Evolutionary conservation across 1,140 invertebrate species (phyloP).

Genomic region (Drosophila sturtevanti): DNA sequence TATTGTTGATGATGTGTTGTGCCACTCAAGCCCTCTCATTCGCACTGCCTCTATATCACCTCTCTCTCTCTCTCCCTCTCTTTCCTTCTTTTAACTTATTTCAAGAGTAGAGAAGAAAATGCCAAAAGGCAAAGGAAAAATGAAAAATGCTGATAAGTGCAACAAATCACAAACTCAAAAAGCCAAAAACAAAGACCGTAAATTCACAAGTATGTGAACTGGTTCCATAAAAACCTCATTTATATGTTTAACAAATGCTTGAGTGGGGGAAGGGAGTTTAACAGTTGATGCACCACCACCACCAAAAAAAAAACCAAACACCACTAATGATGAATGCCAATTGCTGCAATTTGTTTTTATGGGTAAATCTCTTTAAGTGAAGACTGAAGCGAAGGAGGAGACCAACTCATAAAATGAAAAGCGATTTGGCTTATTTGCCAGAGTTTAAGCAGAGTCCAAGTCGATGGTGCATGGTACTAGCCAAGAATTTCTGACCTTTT

Average conservation of each 20-base stretch:
- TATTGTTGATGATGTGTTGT: slow-evolving; percentile 42
- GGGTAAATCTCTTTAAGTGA: background rate
- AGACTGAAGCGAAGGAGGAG: slow-evolving; percentile 12
- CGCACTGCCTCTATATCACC: too few relatives aligned
- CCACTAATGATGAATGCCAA: slow-evolving; percentile 72
- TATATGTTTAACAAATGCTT: slow-evolving; percentile 41
- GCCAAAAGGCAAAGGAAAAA: slow-evolving; percentile 57
- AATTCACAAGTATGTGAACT: slow-evolving; percentile 66
- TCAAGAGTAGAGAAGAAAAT: slow-evolving; percentile 11
- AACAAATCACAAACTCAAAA: slow-evolving; percentile 64
- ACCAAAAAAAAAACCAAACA: slow-evolving; percentile 40
- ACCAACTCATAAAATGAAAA: slow-evolving; percentile 56
- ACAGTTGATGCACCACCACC: slow-evolving; percentile 16
- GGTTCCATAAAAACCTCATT: slow-evolving; percentile 72
- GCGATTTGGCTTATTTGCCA: slow-evolving; percentile 57
- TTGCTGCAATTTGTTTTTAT: slow-evolving; percentile 71
- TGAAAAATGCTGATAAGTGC: slow-evolving; percentile 79
- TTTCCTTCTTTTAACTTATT: background rate
- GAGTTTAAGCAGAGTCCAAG: slow-evolving; percentile 44
- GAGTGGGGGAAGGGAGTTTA: slow-evolving; percentile 25
- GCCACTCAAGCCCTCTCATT: slow-evolving; percentile 37
- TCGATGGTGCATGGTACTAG: too few relatives aligned
- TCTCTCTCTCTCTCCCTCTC: background rate
- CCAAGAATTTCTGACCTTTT: slow-evolving; percentile 41
- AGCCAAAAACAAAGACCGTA: slow-evolving; percentile 20